Evolutionary conservation across 2,888 invertebrate genomes (phyloP), one percentile per base, ranked within the genome.

Genomic region (Agrochola lota): DNA sequence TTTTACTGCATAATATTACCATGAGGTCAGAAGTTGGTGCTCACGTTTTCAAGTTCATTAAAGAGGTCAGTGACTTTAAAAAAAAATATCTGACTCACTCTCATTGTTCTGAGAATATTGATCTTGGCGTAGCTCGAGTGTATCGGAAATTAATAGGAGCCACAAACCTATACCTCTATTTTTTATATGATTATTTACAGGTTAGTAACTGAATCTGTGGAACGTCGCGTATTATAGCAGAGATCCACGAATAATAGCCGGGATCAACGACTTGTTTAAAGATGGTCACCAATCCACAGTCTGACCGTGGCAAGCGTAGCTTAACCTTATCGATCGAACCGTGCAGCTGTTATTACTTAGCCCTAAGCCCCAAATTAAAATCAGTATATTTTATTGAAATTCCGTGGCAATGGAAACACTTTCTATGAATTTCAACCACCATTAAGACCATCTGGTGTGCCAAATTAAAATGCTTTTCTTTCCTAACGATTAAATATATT

Each of bases 71-170:
- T 78, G 84, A 83, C 83, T 66, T 52, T 78, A 74, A 49, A 9
- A 23, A 73, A 64, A 23, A 73, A 64, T 66, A 63, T 77, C 55
- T 85, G 85, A 84, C 70, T 66, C 85, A 85, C 43, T 67, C 74
- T 62, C 60, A 75, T 84, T 85, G 85, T 83, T 85, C 74, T 69
- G 55, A 71, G 68, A 82, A 46, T 85, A 83, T 84, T 71, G 74
- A 83, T 85, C 85, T 78, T 59, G 62, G 52, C 40, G 66, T 57
- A 63, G 59, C 66, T 63, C 26, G 52, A 64, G 67, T 74, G 63
- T 40, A 69, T 62, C 67, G 60, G 26, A 35, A 62, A 70, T 30
- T 62, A 74, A 67, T 57, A 74, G 57, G 23, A 40, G 52, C 17
- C 7, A 11, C 35, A 59, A 73, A n/a, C 17, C 2, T 20, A 52